Base-by-base conservation (phyloP, 2,113 vertebrate species). In the Jacana jacana region DNA sequence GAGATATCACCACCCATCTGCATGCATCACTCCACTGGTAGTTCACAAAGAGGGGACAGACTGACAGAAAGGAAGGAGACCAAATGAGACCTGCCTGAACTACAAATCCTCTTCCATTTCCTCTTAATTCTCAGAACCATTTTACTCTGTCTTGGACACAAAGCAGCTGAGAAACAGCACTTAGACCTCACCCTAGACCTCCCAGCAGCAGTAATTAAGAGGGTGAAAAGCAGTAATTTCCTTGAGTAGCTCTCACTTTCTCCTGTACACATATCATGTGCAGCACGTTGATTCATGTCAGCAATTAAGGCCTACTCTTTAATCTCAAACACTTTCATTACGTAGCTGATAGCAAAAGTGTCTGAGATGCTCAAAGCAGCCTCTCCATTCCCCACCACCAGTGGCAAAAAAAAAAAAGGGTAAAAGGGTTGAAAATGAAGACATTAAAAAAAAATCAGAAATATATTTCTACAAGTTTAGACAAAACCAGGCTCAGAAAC, bases 161-260 rank as follows among this genome's bases (percentile, higher is more conserved):
- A 89, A 75, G 61, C 78, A 87, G 39, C 66, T 73, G 68, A 83
- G 72, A 92, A 91, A 48, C 28, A 93, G 58, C 78, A 69, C 87
- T 95, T 84, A 94, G 82, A 83, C 80, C 63, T 86, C 76, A 78
- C 69, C 42, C 69, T 71, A 86, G 73, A 89, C 81, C 89, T 95
- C 65, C 81, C 65, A 75, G 77, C 77, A 85, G 72, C 73, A 81
- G 77, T 87, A 97, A 96, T 86, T 81, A 89, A 80, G 81, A 75
- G 46, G 42, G 17, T 75, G 61, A 91, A 95, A 89, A 92, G 72
- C 65, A 81, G 2, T 93, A 31, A 81, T 95, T 89, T 86, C 69
- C 85, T 22, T 6, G 37, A 94, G 61, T 71, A 72, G 63, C 35
- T 55, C 44, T 51, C 70, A 72, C 54, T 52, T 71, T 85, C 76